Conservation (phyloP, 92 coral and sea anemone genomes). For the Zoanthus gigantus region DNA sequence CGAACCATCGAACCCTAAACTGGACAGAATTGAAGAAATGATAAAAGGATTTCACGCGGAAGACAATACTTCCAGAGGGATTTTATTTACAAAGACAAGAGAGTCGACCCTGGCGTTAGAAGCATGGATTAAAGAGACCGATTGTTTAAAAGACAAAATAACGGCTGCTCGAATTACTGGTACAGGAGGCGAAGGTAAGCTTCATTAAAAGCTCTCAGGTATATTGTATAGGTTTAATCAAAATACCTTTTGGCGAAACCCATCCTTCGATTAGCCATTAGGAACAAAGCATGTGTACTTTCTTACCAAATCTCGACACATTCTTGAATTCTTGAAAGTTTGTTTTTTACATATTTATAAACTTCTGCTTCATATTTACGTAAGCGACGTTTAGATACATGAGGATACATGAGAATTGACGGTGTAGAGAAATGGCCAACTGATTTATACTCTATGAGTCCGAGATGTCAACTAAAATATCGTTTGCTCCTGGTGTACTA, state of each 20-base stretch:
- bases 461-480: no score
- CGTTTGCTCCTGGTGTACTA: no score
- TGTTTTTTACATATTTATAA: not conserved
- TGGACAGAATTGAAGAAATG: slow-evolving; percentile 66
- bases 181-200: slow-evolving; percentile 83
- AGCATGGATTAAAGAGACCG: slow-evolving; percentile 81
- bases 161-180: slow-evolving; percentile 80
- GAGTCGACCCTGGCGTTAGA: slow-evolving; percentile 78
- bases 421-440: no score
- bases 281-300: no score
- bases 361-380: no score
- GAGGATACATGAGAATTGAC: no score
- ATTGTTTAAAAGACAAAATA: slow-evolving; percentile 53
- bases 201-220: not conserved
- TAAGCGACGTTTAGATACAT: no score
- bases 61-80: slow-evolving; percentile 73
- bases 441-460: no score
- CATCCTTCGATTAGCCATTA: no score
- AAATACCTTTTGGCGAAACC: not conserved
- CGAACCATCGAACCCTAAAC: slow-evolving; percentile 56
- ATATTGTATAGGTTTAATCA: not conserved
- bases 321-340: no score
- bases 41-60: slow-evolving; percentile 27
- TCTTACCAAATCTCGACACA: no score
- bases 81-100: slow-evolving; percentile 83